Conservation (phyloP, 2,888 invertebrate species). For the Phortica magna region DNA sequence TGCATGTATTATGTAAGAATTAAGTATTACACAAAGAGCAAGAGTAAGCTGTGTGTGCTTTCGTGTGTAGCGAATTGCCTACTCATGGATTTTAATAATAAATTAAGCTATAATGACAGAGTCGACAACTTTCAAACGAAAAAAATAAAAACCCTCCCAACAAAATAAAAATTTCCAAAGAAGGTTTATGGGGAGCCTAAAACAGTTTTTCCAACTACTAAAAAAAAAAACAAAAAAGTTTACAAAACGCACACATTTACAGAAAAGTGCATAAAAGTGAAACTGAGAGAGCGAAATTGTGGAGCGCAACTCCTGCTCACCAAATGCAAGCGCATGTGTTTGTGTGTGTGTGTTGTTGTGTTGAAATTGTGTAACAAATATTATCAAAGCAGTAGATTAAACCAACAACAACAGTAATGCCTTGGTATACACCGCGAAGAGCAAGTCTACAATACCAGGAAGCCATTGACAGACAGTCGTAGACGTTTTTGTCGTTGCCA, state of each 20-base stretch:
- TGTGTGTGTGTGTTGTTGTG: slow-evolving; percentile 37
- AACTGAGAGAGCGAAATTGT: slow-evolving; percentile 3
- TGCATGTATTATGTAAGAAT: no score
- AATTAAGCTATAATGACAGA: no score
- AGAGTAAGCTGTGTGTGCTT: no score
- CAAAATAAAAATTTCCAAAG: background rate
- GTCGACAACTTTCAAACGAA: no score
- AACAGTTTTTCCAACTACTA: background rate
- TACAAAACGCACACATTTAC: background rate
- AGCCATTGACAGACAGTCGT: slow-evolving; percentile 38
- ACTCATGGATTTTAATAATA: no score
- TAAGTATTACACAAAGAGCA: no score
- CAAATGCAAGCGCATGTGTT: background rate
- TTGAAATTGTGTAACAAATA: slow-evolving; percentile 60
- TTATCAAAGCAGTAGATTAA: slow-evolving; percentile 19
- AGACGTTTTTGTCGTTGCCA: slow-evolving; percentile 14
- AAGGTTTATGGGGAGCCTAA: background rate
- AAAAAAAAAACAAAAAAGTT: background rate
- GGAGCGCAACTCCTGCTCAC: background rate
- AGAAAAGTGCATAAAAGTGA: slow-evolving; percentile 19
- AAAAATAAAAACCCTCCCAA: background rate
- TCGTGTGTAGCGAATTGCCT: no score
- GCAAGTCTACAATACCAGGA: slow-evolving; percentile 57
- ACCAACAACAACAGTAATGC: slow-evolving; percentile 44
- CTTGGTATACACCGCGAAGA: background rate